phyloP scores from a whole-genome alignment of 1,140 invertebrate species.

The Amphibalanus amphitrite region DNA sequence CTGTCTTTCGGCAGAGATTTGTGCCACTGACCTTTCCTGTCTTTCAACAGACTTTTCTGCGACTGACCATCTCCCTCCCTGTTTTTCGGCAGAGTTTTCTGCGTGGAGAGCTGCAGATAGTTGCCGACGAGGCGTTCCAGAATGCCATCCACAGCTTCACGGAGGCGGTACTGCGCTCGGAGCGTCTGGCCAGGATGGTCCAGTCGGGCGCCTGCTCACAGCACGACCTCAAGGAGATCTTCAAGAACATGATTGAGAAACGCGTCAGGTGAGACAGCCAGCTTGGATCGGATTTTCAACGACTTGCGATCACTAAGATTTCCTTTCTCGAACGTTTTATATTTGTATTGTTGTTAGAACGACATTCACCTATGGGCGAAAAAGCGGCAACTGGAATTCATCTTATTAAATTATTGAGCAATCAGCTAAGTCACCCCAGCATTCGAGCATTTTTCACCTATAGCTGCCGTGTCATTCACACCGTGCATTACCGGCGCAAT shows the following conservation, averaged over 20 bases:
- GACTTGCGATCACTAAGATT: not conserved
- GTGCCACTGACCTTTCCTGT: no score
- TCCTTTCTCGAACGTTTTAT: not conserved
- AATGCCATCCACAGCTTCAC: constrained; percentile 95
- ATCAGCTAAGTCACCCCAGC: no score
- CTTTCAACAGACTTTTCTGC: no score
- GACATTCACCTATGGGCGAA: not conserved
- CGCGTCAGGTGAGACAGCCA: constrained; percentile 48
- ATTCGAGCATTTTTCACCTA: no score
- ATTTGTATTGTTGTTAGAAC: not conserved
- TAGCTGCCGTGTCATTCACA: no score
- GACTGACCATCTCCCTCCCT: no score
- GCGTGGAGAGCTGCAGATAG: constrained; percentile 90
- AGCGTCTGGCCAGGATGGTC: constrained; percentile 87
- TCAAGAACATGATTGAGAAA: constrained; percentile 94
- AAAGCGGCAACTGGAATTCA: not conserved
- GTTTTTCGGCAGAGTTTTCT: constrained; percentile 51
- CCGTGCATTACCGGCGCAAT: no score
- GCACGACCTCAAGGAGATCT: constrained; percentile 96
- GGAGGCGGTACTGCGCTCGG: constrained; percentile 94
- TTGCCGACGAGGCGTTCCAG: constrained; percentile 97
- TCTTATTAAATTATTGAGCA: no score
- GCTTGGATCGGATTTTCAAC: not conserved
- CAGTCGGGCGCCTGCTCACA: constrained; percentile 91
- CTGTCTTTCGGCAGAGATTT: no score